Evolutionary conservation across 2,113 vertebrate genomes (phyloP).

Genomic region (Marmota flaviventris): DNA sequence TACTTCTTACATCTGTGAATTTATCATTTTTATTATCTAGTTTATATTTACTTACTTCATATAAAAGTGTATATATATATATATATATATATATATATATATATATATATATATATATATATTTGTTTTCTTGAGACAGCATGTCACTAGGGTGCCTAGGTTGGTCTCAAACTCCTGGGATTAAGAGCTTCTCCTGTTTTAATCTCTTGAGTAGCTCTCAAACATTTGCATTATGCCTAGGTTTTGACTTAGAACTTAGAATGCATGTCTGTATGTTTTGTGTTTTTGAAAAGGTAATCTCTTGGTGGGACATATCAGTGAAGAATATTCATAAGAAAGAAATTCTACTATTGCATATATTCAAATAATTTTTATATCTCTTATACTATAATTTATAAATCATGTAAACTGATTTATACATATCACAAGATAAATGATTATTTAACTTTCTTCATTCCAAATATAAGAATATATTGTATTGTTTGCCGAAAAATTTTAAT

Average conservation of each 20-base stretch:
- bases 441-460: neutral
- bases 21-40: neutral
- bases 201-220: no score
- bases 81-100: no score
- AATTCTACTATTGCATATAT: neutral
- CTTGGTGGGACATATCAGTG: neutral
- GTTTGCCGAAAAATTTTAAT: neutral
- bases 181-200: no score
- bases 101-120: no score
- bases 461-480: neutral
- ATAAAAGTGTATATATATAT: neutral
- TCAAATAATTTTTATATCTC: neutral
- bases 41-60: neutral
- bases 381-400: neutral
- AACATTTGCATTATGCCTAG: no score
- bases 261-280: neutral
- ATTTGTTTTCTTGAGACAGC: neutral
- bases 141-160: no score
- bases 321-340: neutral
- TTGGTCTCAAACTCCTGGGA: no score
- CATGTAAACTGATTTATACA: neutral
- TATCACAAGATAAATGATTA: neutral
- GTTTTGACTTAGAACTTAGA: neutral
- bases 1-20: neutral
- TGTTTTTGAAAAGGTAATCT: neutral